phyloP scores from a whole-genome alignment of 2,113 vertebrate genomes.

The Micronisus gabar region DNA sequence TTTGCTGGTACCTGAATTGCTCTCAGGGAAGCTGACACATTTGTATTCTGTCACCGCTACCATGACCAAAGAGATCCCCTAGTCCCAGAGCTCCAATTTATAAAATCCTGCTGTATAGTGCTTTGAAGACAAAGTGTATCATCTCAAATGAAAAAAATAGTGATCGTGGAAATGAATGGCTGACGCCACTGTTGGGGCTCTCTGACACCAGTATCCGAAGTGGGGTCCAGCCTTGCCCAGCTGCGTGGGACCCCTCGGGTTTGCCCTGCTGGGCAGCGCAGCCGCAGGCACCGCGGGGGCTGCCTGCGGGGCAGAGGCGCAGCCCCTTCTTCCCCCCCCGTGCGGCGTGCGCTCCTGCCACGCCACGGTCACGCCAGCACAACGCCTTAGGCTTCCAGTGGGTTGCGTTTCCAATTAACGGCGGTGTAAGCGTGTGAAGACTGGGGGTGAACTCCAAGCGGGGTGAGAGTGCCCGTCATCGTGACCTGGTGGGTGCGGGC shows the following conservation, averaged over 20 bases:
- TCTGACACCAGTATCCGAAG: not conserved
- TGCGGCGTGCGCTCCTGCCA: rapidly evolving
- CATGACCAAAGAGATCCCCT: not conserved
- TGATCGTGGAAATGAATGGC: not conserved
- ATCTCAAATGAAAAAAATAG: not conserved
- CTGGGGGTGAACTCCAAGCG: not conserved
- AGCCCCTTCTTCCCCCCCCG: not conserved
- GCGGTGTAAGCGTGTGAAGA: rapidly evolving
- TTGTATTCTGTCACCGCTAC: constrained; percentile 19
- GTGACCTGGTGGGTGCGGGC: not conserved
- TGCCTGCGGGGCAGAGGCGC: not conserved
- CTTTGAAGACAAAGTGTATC: not conserved
- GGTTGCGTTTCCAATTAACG: not conserved
- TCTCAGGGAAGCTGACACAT: constrained; percentile 5
- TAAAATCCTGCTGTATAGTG: not conserved
- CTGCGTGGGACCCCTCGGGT: not conserved
- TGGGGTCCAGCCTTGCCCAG: not conserved
- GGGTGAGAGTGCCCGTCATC: not conserved
- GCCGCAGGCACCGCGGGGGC: no score
- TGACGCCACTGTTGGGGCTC: not conserved
- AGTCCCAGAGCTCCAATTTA: constrained; percentile 25
- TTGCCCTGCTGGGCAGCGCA: not conserved
- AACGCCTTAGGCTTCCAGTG: not conserved
- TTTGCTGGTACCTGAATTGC: not conserved
- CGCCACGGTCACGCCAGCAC: rapidly evolving